phyloP scores from a whole-genome alignment of 64 coral and sea anemone species.

The Dendrophyllia cribrosa region DNA sequence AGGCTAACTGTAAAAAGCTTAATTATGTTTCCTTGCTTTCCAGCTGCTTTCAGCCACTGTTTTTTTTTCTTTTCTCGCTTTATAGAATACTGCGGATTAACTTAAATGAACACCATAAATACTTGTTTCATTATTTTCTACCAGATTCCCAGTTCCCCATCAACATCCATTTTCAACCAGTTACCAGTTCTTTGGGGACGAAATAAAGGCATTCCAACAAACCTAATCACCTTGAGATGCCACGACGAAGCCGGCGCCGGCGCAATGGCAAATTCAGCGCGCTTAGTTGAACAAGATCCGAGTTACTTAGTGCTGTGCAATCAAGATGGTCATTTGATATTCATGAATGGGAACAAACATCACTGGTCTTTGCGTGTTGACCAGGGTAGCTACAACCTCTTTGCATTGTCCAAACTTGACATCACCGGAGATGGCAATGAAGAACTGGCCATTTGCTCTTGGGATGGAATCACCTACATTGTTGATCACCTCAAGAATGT shows the following conservation, averaged over 20 bases:
- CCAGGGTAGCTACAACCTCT: slow-evolving; percentile 51
- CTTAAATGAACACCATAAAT: neutral
- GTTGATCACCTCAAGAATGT: slow-evolving; percentile 82
- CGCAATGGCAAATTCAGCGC: neutral
- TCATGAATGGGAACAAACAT: slow-evolving; percentile 45
- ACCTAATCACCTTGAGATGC: slow-evolving; percentile 7
- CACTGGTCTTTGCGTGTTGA: slow-evolving; percentile 77
- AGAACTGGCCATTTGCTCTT: slow-evolving; percentile 81
- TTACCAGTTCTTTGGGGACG: slow-evolving; percentile 5
- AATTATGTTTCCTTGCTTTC: too few species aligned
- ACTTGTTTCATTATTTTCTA: neutral
- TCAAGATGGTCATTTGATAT: slow-evolving; percentile 77
- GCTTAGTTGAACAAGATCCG: neutral
- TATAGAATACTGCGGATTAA: too few species aligned
- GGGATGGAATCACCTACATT: slow-evolving; percentile 87
- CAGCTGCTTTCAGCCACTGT: too few species aligned
- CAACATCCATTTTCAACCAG: slow-evolving; percentile 4
- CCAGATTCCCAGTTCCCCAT: neutral
- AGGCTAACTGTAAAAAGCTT: too few species aligned
- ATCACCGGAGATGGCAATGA: slow-evolving; percentile 87
- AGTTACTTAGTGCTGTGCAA: slow-evolving; percentile 72
- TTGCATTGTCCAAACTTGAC: slow-evolving; percentile 87
- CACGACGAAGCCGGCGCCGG: neutral
- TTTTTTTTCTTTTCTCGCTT: too few species aligned
- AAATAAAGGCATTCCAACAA: slow-evolving; percentile 21